Evolutionary conservation across 2,888 invertebrate species (phyloP), one percentile per base, ranked within the genome.

Genomic region (Peribatodes rhomboidaria): DNA sequence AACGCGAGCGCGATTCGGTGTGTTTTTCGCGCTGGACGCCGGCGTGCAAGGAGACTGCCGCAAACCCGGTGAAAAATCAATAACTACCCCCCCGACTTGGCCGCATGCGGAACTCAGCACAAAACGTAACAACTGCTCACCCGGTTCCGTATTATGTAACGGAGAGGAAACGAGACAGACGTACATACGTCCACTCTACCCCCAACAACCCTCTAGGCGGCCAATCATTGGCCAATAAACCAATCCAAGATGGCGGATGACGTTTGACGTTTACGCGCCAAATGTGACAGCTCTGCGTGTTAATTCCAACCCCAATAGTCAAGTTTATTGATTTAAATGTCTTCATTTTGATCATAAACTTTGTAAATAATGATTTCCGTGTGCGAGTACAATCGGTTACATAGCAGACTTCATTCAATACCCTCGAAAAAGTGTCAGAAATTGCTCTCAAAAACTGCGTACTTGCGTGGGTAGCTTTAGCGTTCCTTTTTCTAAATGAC

Each of bases 61-160:
- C 92, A 93, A 89, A 88, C 89, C 89, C 87, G 64, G 78, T 71
- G 88, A 83, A 92, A 92, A 92, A 92, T 92, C 92, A 89, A 92
- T 92, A 92, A 79, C 88, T 76, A 89, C 89, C 91, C 91, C 83
- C 80, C 82, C 79, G 72, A 79, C 77, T 73, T 75, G 77, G 79
- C 89, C 90, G 90, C 90, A 92, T 92, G 92, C 92, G 92, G 92
- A 92, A 90, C 88, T 84, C 76, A 70, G 76, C 75, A 79, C 81
- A 78, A 83, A 82, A 83, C 82, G 77, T 82, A 84, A 86, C 89
- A 87, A 65, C 88, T 86, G 84, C 88, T 91, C 90, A 86, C 89
- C 88, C 87, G 87, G 87, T 91, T 93, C 90, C 92, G 85, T 89
- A 88, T 92, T 90, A 90, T 87, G 88, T 89, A 91, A 91, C 82